These are phyloP conservation scores for Morpho deidamia DNA, from an alignment of 2,888 invertebrate species.

Conservation along the genomic window DNA sequence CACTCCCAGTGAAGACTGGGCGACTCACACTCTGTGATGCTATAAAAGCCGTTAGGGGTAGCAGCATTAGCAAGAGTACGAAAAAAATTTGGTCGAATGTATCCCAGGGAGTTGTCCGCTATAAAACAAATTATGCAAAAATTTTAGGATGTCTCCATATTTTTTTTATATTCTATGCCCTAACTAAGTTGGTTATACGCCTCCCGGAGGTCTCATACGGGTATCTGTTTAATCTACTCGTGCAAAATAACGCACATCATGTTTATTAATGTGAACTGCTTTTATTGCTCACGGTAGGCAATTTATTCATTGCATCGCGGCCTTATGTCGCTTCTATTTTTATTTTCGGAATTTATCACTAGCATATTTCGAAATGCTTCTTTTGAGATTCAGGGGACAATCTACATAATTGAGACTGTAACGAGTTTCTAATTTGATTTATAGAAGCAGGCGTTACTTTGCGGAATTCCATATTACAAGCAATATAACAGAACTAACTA, in stretches of 20 bases:
- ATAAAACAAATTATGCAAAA: no score
- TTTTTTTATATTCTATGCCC: conserved; percentile 26
- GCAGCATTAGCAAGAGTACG: no score
- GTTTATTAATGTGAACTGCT: conserved; percentile 60
- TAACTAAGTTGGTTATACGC: conserved; percentile 55
- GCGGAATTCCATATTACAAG: no score
- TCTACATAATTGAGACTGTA: no score
- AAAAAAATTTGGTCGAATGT: no score
- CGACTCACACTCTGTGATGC: no score
- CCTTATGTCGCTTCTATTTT: conserved; percentile 22
- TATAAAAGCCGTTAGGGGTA: no score
- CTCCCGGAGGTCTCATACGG: conserved; percentile 63
- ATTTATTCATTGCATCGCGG: conserved; percentile 52
- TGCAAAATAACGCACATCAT: conserved; percentile 62
- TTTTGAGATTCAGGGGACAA: neutral
- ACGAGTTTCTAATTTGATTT: no score
- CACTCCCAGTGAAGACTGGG: no score
- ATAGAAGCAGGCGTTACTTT: no score
- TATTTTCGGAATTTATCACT: conserved; percentile 22
- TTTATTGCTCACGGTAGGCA: conserved; percentile 51
- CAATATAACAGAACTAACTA: no score
- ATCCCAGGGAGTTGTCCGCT: no score
- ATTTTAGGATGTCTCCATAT: neutral
- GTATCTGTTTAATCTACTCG: conserved; percentile 59
- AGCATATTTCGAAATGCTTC: conserved; percentile 5